Conservation (phyloP, 2,797 vertebrate species). For the Rhinatrema bivittatum region DNA sequence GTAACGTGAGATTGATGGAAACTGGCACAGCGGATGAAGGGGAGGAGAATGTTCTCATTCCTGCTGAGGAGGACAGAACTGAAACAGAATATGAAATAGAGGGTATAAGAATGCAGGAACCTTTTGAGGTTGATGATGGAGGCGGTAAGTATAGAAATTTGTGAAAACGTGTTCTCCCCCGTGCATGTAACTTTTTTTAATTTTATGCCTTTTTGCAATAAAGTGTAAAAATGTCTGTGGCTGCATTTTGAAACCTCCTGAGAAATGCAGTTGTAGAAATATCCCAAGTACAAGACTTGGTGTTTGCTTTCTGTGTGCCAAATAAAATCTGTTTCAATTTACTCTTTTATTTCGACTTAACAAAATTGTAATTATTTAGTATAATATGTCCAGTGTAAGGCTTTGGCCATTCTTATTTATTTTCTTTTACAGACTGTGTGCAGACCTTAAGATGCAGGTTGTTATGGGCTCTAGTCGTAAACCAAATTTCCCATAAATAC, state of each 20-base stretch:
- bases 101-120: background rate
- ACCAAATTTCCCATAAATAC: too few relatives aligned
- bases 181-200: background rate
- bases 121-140: slow-evolving; percentile 1
- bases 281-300: too few relatives aligned
- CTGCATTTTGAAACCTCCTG: slow-evolving; percentile 3
- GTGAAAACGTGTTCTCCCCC: background rate
- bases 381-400: background rate
- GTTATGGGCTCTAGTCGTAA: too few relatives aligned
- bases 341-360: slow-evolving; percentile 1
- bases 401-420: slow-evolving; percentile 1
- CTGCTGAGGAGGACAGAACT: background rate
- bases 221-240: background rate
- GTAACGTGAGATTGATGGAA: slow-evolving; percentile 6
- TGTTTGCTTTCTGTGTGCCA: slow-evolving; percentile 3
- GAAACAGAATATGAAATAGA: background rate
- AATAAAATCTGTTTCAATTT: slow-evolving; percentile 4
- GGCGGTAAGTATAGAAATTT: slow-evolving; percentile 47
- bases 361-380: background rate
- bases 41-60: background rate
- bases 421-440: background rate
- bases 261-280: background rate
- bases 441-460: too few relatives aligned
- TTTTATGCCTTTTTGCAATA: background rate
- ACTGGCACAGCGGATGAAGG: slow-evolving; percentile 14